A percentile compares a stretch with the other conserved stretches of the same genome.
Conservation (phyloP, 1,140 invertebrate genomes). For the Musca vetustissima region DNA sequence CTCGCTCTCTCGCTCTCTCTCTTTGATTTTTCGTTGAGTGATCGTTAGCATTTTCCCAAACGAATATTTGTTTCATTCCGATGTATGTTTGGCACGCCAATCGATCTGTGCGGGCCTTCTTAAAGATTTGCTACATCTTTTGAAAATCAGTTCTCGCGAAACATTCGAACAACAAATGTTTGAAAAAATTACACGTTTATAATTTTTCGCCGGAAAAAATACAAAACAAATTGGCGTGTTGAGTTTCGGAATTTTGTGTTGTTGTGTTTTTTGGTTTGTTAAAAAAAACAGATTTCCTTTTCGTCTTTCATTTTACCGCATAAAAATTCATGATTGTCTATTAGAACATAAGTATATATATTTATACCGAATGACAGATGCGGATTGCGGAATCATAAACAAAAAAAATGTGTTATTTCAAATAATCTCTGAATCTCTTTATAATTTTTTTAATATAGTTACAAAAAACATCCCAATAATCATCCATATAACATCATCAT, state of each 20-base stretch:
- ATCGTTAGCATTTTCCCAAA: too few relatives aligned
- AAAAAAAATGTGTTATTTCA: neutral
- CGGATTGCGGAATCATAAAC: neutral
- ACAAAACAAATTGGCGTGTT: neutral
- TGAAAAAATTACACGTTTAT: neutral
- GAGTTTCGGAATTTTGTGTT: too few relatives aligned
- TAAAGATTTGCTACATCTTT: neutral
- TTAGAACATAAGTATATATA: neutral
- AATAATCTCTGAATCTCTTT: too few relatives aligned
- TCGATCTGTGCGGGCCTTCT: too few relatives aligned
- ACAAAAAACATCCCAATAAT: too few relatives aligned
- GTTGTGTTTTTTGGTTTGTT: neutral
- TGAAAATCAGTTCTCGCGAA: slow-evolving; percentile 21
- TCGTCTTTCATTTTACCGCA: neutral
- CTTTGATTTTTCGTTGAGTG: too few relatives aligned
- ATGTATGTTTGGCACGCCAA: too few relatives aligned
- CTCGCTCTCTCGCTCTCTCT: too few relatives aligned
- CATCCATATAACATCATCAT: slow-evolving; percentile 15
- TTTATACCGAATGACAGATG: neutral
- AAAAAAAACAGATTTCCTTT: neutral
- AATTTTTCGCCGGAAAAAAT: neutral
- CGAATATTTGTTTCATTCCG: too few relatives aligned
- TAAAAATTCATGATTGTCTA: too few relatives aligned
- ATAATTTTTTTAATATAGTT: too few relatives aligned
- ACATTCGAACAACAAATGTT: slow-evolving; percentile 20